Base-by-base conservation (phyloP, 2,888 invertebrate species). In the Calliphora vomitoria region DNA sequence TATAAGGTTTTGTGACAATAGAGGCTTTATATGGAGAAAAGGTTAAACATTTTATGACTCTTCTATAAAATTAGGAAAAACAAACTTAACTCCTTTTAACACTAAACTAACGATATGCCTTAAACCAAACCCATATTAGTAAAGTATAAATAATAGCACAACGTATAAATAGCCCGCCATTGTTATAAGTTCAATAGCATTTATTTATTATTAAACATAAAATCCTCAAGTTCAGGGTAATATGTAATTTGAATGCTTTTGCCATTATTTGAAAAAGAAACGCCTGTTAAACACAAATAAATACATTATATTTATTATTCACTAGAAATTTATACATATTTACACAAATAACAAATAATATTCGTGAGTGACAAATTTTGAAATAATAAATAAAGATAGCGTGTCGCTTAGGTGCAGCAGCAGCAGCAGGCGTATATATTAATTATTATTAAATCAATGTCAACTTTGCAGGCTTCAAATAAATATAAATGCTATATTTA, bases 391-490 rank as follows among this genome's bases (percentile, higher is more conserved):
- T 20, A 55, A 20, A 55, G 18, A 55, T 55, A 20, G 18, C 55
- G 55, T 55, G 55, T 55, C 55, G 3, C 25, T 50, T 50, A 50
- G 18, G 20, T 55, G 55, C 18, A 50, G 5, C 11, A 18, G 18
- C 5, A 47, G 50, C 15, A 13, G 50, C n/a, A n/a, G n/a, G n/a
- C n/a, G n/a, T n/a, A 1, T 50, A 50, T 50, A 50, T 50, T 50
- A 50, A 50, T 15, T 50, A n/a, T n/a, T 50, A 50, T n/a, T n/a
- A 50, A 50, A 50, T 50, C 50, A 50, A 50, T 50, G 50, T n/a
- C n/a, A 50, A 15, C 5, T 50, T 44, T 44, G 11, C 10, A 3
- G 44, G 8, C 44, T 44, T 44, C 10, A 44, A 11, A 10, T 44
- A 6, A 44, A 8, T 44, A 6, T 44, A 44, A 44, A 44, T 44